A percentile compares a stretch with the other conserved stretches of the same genome.
Conservation (phyloP, 1,140 invertebrate genomes). For the Neodiprion lecontei region DNA sequence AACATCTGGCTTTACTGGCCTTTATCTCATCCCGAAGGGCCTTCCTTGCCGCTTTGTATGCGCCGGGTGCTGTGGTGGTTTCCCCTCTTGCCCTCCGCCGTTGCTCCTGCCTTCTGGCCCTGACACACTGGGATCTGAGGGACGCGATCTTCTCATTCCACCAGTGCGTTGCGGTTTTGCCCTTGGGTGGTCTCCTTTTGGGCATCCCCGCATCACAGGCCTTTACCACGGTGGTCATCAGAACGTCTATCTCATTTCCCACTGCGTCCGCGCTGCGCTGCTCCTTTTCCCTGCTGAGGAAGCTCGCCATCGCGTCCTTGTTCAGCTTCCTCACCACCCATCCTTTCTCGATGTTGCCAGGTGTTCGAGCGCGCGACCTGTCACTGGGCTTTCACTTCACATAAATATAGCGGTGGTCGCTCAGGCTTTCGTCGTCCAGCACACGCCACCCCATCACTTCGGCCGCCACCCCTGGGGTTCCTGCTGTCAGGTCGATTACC, state of each 20-base stretch:
- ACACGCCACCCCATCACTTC: slow-evolving; percentile 20
- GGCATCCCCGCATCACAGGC: slow-evolving; percentile 10
- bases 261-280: background rate
- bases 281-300: slow-evolving; percentile 21
- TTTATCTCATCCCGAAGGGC: too few relatives aligned
- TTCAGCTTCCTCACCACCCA: slow-evolving; percentile 9
- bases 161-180: too few relatives aligned
- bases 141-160: too few relatives aligned
- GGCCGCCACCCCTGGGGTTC: slow-evolving; percentile 14
- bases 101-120: too few relatives aligned
- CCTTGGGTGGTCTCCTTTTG: too few relatives aligned
- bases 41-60: too few relatives aligned
- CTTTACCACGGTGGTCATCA: slow-evolving; percentile 18
- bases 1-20: slow-evolving; percentile 14
- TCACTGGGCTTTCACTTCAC: too few relatives aligned
- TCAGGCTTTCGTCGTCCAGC: too few relatives aligned
- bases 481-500: slow-evolving; percentile 30
- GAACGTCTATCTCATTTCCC: slow-evolving; percentile 28
- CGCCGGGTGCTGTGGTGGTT: too few relatives aligned
- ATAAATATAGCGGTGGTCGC: too few relatives aligned
- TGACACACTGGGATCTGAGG: too few relatives aligned
- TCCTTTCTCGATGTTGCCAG: background rate
- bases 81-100: too few relatives aligned
- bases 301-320: slow-evolving; percentile 16
- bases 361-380: background rate